These are phyloP conservation scores for Halictus rubicundus DNA, from an alignment of 1,140 invertebrate species.

Conservation along the genomic window DNA sequence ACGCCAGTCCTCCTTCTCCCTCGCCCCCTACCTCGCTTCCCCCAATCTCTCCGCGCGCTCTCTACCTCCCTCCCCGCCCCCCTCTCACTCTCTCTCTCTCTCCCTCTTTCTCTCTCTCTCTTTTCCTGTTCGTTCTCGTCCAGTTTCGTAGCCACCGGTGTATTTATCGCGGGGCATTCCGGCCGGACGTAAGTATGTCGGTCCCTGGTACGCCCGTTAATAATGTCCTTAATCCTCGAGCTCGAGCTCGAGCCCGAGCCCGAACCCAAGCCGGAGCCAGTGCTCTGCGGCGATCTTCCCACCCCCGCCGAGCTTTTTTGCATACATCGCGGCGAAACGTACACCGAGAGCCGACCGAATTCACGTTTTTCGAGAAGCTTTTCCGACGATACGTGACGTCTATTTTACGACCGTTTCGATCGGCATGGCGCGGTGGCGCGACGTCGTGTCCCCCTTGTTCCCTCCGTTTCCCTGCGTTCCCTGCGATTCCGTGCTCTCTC, in stretches of 20 bases:
- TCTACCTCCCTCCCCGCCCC: neutral
- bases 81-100: neutral
- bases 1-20: slow-evolving; percentile 48
- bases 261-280: slow-evolving; percentile 54
- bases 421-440: slow-evolving; percentile 34
- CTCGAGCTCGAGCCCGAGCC: slow-evolving; percentile 60
- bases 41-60: neutral
- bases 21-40: neutral
- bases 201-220: slow-evolving; percentile 72
- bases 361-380: slow-evolving; percentile 61
- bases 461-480: slow-evolving; percentile 1
- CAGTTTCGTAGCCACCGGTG: slow-evolving; percentile 64
- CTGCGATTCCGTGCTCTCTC: neutral
- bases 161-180: slow-evolving; percentile 75
- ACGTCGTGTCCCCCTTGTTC: slow-evolving; percentile 14
- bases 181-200: slow-evolving; percentile 73
- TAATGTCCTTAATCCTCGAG: slow-evolving; percentile 75
- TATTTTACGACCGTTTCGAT: slow-evolving; percentile 66
- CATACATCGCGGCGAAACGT: slow-evolving; percentile 58
- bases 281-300: slow-evolving; percentile 59
- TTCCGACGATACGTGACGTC: slow-evolving; percentile 61
- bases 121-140: slow-evolving; percentile 47
- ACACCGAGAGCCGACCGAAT: slow-evolving; percentile 54
- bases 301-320: slow-evolving; percentile 62
- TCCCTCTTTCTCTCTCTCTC: neutral